A percentile compares a stretch with the other conserved stretches of the same genome.
Conservation (phyloP, 2,888 invertebrate species). For the Craniophora ligustri region DNA sequence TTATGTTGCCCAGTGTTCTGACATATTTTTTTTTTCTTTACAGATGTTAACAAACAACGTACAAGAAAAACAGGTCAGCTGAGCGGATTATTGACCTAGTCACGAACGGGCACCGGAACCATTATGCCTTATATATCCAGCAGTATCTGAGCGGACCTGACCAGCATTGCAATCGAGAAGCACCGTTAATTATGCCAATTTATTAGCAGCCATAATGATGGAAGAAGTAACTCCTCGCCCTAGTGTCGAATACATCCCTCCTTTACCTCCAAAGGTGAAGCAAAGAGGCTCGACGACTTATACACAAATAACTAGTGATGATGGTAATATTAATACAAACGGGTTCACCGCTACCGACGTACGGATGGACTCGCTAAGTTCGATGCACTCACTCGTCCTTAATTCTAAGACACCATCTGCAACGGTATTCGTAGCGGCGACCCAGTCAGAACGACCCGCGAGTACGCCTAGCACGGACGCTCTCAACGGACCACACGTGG, state of each 20-base stretch:
- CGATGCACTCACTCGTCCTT: constrained; percentile 88
- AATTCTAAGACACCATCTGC: constrained; percentile 85
- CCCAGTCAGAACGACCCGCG: constrained; percentile 84
- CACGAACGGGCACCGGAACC: constrained; percentile 81
- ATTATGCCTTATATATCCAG: constrained; percentile 85
- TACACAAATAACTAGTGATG: constrained; percentile 81
- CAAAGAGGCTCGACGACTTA: constrained; percentile 82
- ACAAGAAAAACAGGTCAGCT: constrained; percentile 69
- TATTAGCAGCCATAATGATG: constrained; percentile 79
- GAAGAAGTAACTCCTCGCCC: constrained; percentile 85
- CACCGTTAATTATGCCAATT: constrained; percentile 86
- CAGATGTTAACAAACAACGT: constrained; percentile 76
- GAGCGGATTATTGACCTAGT: constrained; percentile 80
- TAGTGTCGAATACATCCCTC: constrained; percentile 85
- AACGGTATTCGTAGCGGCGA: constrained; percentile 88
- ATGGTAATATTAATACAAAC: constrained; percentile 67
- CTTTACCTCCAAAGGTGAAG: constrained; percentile 88
- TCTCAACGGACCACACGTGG: constrained; percentile 89
- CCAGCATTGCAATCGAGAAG: constrained; percentile 75
- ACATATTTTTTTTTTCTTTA: constrained; percentile 66
- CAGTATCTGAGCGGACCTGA: constrained; percentile 80
- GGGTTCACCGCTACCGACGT: constrained; percentile 72
- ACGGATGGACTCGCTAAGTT: constrained; percentile 81
- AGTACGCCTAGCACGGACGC: constrained; percentile 82
- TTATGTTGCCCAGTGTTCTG: constrained; percentile 8